Evolutionary conservation across 1,140 invertebrate species (phyloP).

Genomic region (Contarinia nasturtii): DNA sequence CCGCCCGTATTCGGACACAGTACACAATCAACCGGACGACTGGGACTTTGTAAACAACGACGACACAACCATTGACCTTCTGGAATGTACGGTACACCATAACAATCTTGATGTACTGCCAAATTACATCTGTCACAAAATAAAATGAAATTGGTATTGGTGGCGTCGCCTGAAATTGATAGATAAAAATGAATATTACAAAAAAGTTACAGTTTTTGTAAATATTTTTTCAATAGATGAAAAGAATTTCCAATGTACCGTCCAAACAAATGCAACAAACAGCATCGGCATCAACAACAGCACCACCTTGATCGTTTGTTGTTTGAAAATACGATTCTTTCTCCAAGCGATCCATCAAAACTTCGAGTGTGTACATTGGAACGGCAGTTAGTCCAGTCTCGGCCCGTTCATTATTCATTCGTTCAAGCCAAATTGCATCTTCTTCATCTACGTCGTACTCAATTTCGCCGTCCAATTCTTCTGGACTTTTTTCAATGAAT

Average conservation of each 20-base stretch:
- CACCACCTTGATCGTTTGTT: slow-evolving; percentile 39
- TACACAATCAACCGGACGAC: slow-evolving; percentile 85
- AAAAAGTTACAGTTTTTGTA: too few species aligned
- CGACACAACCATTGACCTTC: slow-evolving; percentile 98
- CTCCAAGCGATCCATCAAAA: slow-evolving; percentile 90
- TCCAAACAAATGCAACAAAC: slow-evolving; percentile 92
- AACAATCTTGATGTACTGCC: slow-evolving; percentile 97
- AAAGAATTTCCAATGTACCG: slow-evolving; percentile 73
- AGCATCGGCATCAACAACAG: slow-evolving; percentile 87
- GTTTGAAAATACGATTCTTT: slow-evolving; percentile 91
- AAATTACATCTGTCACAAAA: slow-evolving; percentile 40
- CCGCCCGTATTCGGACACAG: slow-evolving; percentile 96
- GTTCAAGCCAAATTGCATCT: slow-evolving; percentile 77
- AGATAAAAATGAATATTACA: too few species aligned
- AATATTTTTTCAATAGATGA: too few species aligned
- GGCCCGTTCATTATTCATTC: slow-evolving; percentile 67
- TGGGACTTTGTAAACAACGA: slow-evolving; percentile 86
- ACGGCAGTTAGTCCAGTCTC: slow-evolving; percentile 46
- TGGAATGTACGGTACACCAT: slow-evolving; percentile 94
- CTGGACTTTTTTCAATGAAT: slow-evolving; percentile 86
- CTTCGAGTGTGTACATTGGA: slow-evolving; percentile 74
- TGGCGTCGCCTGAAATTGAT: background rate
- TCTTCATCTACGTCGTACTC: slow-evolving; percentile 98
- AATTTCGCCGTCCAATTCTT: slow-evolving; percentile 84
- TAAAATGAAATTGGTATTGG: slow-evolving; percentile 72